Evolutionary conservation across 2,888 invertebrate genomes (phyloP).

Genomic region (Hyles lineata): DNA sequence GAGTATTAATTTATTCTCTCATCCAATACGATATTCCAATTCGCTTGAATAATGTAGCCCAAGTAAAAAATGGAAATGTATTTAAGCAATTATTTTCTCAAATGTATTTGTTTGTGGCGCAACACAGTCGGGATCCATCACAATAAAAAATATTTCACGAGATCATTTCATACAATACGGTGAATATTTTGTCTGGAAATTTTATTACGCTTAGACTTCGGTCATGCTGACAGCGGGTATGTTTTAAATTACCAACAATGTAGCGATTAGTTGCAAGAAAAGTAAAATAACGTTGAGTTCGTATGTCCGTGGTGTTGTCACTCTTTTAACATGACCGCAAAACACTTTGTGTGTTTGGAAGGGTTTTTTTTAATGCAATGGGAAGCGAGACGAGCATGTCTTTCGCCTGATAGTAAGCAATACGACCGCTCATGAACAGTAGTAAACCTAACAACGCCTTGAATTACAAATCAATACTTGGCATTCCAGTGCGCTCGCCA

Average conservation of each 20-base stretch:
- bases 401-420: too few species aligned
- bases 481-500: too few species aligned
- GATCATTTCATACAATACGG: slow-evolving; percentile 4
- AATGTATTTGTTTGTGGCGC: background rate
- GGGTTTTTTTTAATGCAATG: too few species aligned
- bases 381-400: too few species aligned
- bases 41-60: background rate
- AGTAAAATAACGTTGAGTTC: too few species aligned
- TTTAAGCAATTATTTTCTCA: slow-evolving; percentile 15
- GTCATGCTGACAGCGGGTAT: background rate
- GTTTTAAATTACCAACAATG: background rate
- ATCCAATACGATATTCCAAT: background rate
- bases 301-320: too few species aligned
- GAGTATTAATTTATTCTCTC: background rate
- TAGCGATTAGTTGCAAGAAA: too few species aligned
- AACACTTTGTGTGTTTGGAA: too few species aligned
- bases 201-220: background rate
- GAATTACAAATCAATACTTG: too few species aligned
- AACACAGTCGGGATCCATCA: slow-evolving; percentile 15
- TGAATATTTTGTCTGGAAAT: slow-evolving; percentile 23
- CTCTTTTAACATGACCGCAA: too few species aligned
- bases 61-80: slow-evolving; percentile 17
- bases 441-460: too few species aligned
- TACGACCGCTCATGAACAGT: too few species aligned
- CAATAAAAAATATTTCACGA: slow-evolving; percentile 13